These are phyloP conservation scores for Branchellion lobata DNA, from an alignment of 2,888 invertebrate genomes.

Conservation along the genomic window DNA sequence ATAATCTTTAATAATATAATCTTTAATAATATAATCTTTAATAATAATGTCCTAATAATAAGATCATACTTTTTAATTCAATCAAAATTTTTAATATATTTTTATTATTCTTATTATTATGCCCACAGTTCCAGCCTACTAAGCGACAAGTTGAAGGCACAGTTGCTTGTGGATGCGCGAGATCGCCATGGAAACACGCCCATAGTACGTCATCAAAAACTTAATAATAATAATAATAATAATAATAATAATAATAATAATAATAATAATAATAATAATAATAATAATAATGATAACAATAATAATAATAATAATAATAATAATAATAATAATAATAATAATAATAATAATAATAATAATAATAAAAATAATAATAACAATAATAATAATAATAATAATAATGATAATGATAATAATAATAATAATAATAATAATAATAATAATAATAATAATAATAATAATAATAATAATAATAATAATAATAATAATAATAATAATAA, in stretches of 20 bases:
- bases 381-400: no score
- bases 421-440: no score
- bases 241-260: no score
- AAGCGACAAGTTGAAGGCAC: background rate
- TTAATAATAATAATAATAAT: background rate
- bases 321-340: background rate
- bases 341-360: background rate
- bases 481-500: no score
- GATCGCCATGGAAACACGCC: slow-evolving; percentile 71
- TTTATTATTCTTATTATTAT: background rate
- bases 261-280: background rate
- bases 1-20: slow-evolving; percentile 76
- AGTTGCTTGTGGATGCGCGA: slow-evolving; percentile 81
- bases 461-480: no score
- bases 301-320: background rate
- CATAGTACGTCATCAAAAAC: slow-evolving; percentile 70
- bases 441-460: no score
- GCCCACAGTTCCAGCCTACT: background rate
- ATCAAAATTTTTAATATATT: no score
- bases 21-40: no score
- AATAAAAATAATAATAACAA: background rate
- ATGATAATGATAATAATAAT: no score
- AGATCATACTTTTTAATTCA: no score
- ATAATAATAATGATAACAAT: background rate
- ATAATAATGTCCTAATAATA: no score